Evolutionary conservation across 2,113 vertebrate species (phyloP).

Genomic region (Puntigrus tetrazona): DNA sequence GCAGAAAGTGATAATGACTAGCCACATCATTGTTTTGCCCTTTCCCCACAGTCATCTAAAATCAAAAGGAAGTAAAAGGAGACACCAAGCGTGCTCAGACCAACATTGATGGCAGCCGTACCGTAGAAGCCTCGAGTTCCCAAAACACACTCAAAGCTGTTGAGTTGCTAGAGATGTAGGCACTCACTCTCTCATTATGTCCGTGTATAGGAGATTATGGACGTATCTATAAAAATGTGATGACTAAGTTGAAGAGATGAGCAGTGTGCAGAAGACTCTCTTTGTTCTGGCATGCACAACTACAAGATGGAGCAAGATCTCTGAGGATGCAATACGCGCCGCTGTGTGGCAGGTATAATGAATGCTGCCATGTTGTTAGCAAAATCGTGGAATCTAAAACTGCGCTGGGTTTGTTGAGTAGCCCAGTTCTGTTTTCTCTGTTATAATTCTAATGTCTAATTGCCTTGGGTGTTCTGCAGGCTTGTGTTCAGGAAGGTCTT

Average conservation of each 20-base stretch:
- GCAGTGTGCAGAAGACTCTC: slow-evolving; percentile 85
- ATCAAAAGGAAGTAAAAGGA: slow-evolving; percentile 99
- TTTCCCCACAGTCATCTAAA: slow-evolving; percentile 86
- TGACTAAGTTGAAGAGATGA: slow-evolving; percentile 98
- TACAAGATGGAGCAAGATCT: slow-evolving; percentile 99
- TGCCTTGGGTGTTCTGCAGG: slow-evolving; percentile 67
- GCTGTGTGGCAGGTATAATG: slow-evolving; percentile 85
- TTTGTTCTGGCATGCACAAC: slow-evolving; percentile 97
- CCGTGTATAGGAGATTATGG: slow-evolving; percentile 95
- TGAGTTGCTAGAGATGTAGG: not conserved
- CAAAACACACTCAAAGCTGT: not conserved
- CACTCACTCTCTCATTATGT: not conserved
- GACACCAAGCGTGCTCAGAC: slow-evolving; percentile 89
- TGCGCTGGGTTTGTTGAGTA: not conserved
- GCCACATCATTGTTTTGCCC: slow-evolving; percentile 23
- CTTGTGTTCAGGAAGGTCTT: slow-evolving; percentile 90
- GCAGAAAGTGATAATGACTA: no score
- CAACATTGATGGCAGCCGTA: slow-evolving; percentile 96
- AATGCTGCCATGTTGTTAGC: not conserved
- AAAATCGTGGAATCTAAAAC: not conserved
- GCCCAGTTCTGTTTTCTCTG: not conserved
- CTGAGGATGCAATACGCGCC: slow-evolving; percentile 88
- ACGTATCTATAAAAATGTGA: slow-evolving; percentile 99
- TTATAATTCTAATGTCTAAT: not conserved
- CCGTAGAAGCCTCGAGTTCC: slow-evolving; percentile 78